phyloP scores from a whole-genome alignment of 2,888 invertebrate genomes.

The Unio pictorum region DNA sequence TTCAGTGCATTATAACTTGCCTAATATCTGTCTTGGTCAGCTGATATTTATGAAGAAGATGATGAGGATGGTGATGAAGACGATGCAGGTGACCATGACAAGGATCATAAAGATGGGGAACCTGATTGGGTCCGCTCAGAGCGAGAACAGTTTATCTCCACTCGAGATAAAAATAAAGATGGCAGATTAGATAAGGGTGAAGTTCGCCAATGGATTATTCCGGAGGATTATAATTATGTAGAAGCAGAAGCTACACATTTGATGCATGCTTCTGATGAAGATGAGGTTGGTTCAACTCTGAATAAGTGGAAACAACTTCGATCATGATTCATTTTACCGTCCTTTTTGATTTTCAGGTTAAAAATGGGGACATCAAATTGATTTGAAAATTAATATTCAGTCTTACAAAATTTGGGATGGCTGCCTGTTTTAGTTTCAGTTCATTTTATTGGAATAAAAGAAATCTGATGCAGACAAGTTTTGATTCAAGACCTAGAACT shows the following conservation, averaged over 20 bases:
- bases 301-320: too few species aligned
- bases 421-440: too few species aligned
- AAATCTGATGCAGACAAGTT: too few species aligned
- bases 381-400: too few species aligned
- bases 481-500: too few species aligned
- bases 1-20: not conserved
- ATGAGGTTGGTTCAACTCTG: conserved; percentile 75
- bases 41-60: conserved; percentile 58
- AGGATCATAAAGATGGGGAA: conserved; percentile 74
- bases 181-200: conserved; percentile 90
- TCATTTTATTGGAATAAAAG: too few species aligned
- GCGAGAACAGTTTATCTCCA: conserved; percentile 88
- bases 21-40: conserved; percentile 65
- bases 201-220: conserved; percentile 88
- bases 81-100: conserved; percentile 49
- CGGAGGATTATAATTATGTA: conserved; percentile 95
- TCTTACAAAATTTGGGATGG: too few species aligned
- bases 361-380: too few species aligned
- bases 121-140: conserved; percentile 97
- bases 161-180: conserved; percentile 85
- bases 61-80: conserved; percentile 50
- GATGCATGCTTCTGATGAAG: conserved; percentile 90
- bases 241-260: conserved; percentile 95
- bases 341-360: too few species aligned
- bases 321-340: too few species aligned